Evolutionary conservation across 30 jellyfish, hydroid and myxozoan species (phyloP).

Genomic region (Hydractinia symbiolongicarpus): DNA sequence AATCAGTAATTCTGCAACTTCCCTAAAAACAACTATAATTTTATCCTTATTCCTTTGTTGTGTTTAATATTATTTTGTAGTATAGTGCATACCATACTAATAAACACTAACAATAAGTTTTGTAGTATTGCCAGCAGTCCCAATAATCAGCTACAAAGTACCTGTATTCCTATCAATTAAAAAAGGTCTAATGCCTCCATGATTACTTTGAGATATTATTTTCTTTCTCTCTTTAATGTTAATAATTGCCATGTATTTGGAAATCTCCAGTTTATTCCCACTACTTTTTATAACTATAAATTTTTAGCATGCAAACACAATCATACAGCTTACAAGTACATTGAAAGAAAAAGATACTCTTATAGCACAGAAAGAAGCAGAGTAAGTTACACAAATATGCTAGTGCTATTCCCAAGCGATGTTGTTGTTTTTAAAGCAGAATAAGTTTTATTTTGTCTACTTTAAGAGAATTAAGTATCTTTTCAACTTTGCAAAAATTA

Average conservation of each 20-base stretch:
- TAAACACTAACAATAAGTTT: too few relatives aligned
- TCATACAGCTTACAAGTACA: constrained; percentile 58
- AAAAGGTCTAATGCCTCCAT: too few relatives aligned
- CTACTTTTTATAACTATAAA: background rate
- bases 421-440: background rate
- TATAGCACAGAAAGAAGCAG: constrained; percentile 63
- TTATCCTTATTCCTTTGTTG: too few relatives aligned
- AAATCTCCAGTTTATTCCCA: background rate
- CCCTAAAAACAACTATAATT: too few relatives aligned
- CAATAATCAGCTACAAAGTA: too few relatives aligned
- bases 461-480: too few relatives aligned
- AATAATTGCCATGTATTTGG: background rate
- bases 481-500: too few relatives aligned
- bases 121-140: too few relatives aligned
- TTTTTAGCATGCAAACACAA: constrained; percentile 71
- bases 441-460: background rate
- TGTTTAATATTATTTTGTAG: too few relatives aligned
- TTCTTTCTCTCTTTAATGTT: background rate
- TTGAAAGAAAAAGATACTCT: constrained; percentile 66
- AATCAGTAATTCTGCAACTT: background rate
- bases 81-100: too few relatives aligned
- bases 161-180: too few relatives aligned
- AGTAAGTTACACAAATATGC: constrained; percentile 35
- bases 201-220: background rate
- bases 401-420: too few relatives aligned